Evolutionary conservation across 2,888 invertebrate species (phyloP), one percentile per base, ranked within the genome.

Genomic region (Hermaeophaga mercurialis): DNA sequence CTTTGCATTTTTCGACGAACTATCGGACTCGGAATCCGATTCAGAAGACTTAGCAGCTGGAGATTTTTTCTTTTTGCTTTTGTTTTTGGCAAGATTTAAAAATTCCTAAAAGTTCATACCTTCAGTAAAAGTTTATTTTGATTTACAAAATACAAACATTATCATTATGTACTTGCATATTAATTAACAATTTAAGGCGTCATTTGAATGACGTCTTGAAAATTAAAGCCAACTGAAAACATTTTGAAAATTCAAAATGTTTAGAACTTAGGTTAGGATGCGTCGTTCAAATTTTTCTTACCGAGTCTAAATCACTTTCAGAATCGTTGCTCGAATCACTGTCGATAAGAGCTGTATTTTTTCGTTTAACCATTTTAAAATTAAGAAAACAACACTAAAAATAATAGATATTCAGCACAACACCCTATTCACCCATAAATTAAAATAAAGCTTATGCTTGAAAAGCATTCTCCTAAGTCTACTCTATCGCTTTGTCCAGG

Each of bases 291-390:
- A 36, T 45, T 53, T 34, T 58, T 71, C 88, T 88, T 82, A 92
- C 92, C 70, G 90, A 89, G 78, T 92, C 91, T 72, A 91, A 81
- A 80, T 93, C 92, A 48, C 90, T 90, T 65, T 86, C 84, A 52
- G 85, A 89, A 68, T 87, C 88, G 76, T 89, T 89, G 77, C 90
- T 91, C 56, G 88, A 88, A 76, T 91, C 90, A 15, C 91, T 90
- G 75, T 92, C 91, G 67, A 91, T 87, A 61, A 91, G 80, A 33
- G 89, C 88, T 75, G 90, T 89, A 77, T 88, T 90, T 78, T 91
- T 91, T 66, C 92, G 83, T 80, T 92, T 92, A 68, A 87, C 90
- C 91, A 92, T 92, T 78, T 75, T 78, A 28, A 38, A 28, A 36
- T 26, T 18, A 1, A 33, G 6, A 19, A 19, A 15, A 14, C 28